Evolutionary conservation across 2,113 vertebrate species (phyloP).

Genomic region (Oreotragus oreotragus): DNA sequence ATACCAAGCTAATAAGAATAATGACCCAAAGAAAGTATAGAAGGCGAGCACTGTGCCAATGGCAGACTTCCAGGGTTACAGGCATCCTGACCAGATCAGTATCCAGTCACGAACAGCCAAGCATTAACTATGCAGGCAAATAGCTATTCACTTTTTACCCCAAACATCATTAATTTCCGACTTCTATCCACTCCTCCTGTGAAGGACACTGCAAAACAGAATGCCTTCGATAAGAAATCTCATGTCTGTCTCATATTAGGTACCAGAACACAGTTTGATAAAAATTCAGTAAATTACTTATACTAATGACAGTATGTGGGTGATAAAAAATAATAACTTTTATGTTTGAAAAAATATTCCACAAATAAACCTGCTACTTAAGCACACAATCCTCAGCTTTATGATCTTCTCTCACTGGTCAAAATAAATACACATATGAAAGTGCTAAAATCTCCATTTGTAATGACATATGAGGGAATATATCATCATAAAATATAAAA

Average conservation of each 20-base stretch:
- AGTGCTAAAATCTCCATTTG: slow-evolving; percentile 69
- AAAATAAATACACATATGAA: slow-evolving; percentile 71
- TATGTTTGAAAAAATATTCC: slow-evolving; percentile 45
- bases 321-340: background rate
- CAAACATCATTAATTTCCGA: background rate
- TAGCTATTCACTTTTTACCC: background rate
- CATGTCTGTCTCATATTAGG: background rate
- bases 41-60: background rate
- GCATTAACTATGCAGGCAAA: background rate
- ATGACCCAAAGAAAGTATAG: background rate
- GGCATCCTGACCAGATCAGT: background rate
- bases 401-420: slow-evolving; percentile 55
- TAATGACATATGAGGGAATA: slow-evolving; percentile 61
- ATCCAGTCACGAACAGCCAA: background rate
- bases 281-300: background rate
- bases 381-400: slow-evolving; percentile 63
- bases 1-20: slow-evolving; percentile 9
- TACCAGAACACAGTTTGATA: background rate
- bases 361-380: slow-evolving; percentile 63
- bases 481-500: slow-evolving; percentile 67
- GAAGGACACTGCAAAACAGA: background rate
- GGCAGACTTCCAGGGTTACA: background rate
- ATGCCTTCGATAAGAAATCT: background rate
- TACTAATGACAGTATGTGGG: background rate
- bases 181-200: background rate